A percentile compares a stretch with the other conserved stretches of the same genome.
phyloP scores from a whole-genome alignment of 2,888 invertebrate species.

The Dynastes hyllus region DNA sequence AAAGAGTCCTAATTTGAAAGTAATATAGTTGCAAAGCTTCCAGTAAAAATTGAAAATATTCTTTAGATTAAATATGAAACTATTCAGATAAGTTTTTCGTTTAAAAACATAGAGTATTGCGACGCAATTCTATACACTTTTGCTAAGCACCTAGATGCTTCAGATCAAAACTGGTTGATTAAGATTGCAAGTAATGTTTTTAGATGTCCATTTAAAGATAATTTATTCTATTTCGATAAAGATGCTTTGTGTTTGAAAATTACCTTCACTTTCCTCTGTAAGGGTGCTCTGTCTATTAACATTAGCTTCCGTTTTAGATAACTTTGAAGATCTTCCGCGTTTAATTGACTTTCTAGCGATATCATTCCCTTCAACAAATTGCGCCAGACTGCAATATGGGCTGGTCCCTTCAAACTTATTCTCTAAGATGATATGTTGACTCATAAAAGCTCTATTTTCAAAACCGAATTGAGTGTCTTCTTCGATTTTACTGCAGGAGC shows the following conservation, averaged over 20 bases:
- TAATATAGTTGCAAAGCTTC: no score
- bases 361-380: constrained; percentile 88
- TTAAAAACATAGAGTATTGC: no score
- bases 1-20: no score
- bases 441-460: constrained; percentile 82
- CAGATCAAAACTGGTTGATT: no score
- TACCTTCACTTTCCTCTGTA: constrained; percentile 67
- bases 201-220: no score
- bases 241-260: neutral
- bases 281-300: constrained; percentile 67
- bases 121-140: no score
- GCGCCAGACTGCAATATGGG: constrained; percentile 86
- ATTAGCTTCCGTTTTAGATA: constrained; percentile 70
- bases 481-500: constrained; percentile 68
- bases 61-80: no score
- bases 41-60: no score
- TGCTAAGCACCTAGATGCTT: no score
- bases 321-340: constrained; percentile 66
- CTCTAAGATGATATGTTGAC: constrained; percentile 66
- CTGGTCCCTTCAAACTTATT: constrained; percentile 72
- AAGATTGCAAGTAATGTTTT: no score
- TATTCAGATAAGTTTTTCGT: no score
- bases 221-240: no score
- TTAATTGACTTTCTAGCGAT: constrained; percentile 87
- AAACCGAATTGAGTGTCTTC: constrained; percentile 80